Evolutionary conservation across 2,888 invertebrate genomes (phyloP).

Genomic region (Trypoxylon attenuatum): DNA sequence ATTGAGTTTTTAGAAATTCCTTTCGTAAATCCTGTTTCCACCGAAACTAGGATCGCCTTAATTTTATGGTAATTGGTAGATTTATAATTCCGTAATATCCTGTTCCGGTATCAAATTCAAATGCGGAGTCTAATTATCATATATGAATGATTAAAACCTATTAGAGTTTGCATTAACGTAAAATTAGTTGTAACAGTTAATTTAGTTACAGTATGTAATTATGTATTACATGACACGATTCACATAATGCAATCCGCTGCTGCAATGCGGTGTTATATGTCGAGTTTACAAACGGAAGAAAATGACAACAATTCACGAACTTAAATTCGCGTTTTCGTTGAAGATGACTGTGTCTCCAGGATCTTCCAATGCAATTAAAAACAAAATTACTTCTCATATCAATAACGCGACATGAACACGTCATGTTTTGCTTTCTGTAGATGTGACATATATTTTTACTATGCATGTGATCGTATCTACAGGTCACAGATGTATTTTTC

Average conservation of each 20-base stretch:
- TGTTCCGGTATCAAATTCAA: slow-evolving; percentile 18
- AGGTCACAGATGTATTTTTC: no score
- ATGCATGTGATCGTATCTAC: no score
- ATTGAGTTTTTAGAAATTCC: no score
- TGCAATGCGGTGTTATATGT: slow-evolving; percentile 8
- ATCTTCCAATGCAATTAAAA: no score
- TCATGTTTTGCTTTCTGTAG: no score
- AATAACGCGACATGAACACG: no score
- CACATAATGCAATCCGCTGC: not conserved
- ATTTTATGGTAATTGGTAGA: not conserved
- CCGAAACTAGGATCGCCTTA: not conserved
- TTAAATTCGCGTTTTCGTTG: no score
- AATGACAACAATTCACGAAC: not conserved
- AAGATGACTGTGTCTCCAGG: no score
- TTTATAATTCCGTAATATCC: no score
- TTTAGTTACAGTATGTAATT: slow-evolving; percentile 1
- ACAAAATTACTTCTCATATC: no score
- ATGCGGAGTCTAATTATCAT: not conserved
- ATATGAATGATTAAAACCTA: slow-evolving; percentile 6
- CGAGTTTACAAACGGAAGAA: not conserved
- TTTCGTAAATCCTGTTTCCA: not conserved
- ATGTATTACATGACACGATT: not conserved
- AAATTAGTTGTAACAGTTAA: not conserved
- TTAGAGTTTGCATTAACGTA: not conserved
- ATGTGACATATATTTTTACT: no score